A percentile compares a stretch with the other conserved stretches of the same genome.
phyloP scores from a whole-genome alignment of 2,888 invertebrate genomes.

The Bedellia somnulentella region DNA sequence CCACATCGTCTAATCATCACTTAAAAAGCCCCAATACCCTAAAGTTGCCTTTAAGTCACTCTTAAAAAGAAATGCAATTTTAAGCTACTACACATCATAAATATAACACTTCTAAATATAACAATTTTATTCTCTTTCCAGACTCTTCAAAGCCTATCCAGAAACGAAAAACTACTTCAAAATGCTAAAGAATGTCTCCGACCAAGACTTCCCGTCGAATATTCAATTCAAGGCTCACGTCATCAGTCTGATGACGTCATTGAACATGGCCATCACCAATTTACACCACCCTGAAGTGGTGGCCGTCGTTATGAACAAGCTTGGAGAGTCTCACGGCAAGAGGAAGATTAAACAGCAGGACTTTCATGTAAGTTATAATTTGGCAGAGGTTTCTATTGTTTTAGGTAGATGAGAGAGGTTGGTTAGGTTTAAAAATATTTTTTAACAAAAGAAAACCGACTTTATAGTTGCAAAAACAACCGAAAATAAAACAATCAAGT shows the following conservation, averaged over 20 bases:
- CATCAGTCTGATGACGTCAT: constrained; percentile 26
- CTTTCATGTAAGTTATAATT: constrained; percentile 23
- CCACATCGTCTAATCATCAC: too few species aligned
- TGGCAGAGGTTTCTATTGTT: too few species aligned
- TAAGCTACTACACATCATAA: too few species aligned
- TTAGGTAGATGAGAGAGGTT: too few species aligned
- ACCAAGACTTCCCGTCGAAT: constrained; percentile 19
- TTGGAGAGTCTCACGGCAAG: constrained; percentile 26
- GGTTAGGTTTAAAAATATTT: too few species aligned
- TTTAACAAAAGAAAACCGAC: too few species aligned
- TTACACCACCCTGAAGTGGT: constrained; percentile 29
- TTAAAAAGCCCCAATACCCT: too few species aligned
- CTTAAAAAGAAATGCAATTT: too few species aligned
- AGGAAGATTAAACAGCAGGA: constrained; percentile 19
- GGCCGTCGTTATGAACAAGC: constrained; percentile 26
- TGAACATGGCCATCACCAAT: constrained; percentile 22
- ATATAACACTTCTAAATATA: constrained; percentile 2
- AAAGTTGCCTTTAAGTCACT: too few species aligned
- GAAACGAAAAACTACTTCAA: constrained; percentile 26
- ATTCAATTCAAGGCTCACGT: constrained; percentile 31
- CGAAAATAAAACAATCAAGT: too few species aligned
- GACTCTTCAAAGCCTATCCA: constrained; percentile 25
- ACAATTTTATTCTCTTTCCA: constrained; percentile 9
- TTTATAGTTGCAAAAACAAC: too few species aligned
- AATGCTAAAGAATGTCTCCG: constrained; percentile 18